These are phyloP conservation scores for Chionoecetes opilio DNA, from an alignment of 1,140 invertebrate species.

Conservation along the genomic window DNA sequence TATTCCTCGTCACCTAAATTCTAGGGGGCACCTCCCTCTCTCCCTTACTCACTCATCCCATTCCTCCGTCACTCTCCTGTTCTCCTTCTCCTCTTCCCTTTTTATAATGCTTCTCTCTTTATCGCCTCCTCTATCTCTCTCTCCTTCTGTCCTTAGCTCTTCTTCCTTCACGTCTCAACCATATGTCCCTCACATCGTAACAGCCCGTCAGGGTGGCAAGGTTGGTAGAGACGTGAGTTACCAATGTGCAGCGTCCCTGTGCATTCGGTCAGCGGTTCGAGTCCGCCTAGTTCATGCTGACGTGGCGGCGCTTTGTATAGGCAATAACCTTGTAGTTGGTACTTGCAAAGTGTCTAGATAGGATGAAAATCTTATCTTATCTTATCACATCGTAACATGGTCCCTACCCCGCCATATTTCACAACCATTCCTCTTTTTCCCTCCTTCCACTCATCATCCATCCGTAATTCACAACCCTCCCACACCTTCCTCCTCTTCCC, in stretches of 20 bases:
- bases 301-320: too few relatives aligned
- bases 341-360: too few relatives aligned
- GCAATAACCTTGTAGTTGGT: too few relatives aligned
- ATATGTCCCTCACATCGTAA: neutral
- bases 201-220: too few relatives aligned
- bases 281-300: too few relatives aligned
- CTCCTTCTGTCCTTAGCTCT: neutral
- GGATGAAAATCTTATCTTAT: too few relatives aligned
- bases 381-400: neutral
- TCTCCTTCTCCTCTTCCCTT: neutral
- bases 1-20: neutral
- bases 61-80: neutral
- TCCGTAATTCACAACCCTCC: neutral
- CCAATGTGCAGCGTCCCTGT: too few relatives aligned
- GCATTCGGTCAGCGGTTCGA: too few relatives aligned
- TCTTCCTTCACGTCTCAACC: neutral
- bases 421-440: neutral
- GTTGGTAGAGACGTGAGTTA: too few relatives aligned
- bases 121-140: neutral
- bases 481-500: neutral
- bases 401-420: neutral
- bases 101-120: neutral
- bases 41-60: constrained; percentile 4
- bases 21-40: neutral
- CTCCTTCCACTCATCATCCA: too few relatives aligned